A percentile compares a stretch with the other conserved stretches of the same genome.
These are phyloP conservation scores for Lagorchestes hirsutus DNA, from an alignment of 2,797 vertebrate species.

Conservation along the genomic window DNA sequence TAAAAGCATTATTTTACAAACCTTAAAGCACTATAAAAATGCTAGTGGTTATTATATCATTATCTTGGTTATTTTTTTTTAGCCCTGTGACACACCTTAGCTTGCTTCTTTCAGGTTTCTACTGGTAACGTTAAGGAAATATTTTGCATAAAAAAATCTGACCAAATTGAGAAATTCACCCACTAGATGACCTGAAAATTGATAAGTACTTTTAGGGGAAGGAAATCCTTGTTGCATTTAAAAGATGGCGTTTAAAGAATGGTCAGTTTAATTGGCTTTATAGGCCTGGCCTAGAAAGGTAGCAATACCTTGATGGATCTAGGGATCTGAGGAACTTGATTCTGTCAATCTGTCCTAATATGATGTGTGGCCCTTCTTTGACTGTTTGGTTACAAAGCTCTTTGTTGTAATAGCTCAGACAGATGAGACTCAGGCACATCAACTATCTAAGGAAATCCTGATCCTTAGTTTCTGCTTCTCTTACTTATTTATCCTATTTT, in stretches of 20 bases:
- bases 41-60: background rate
- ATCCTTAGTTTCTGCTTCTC: background rate
- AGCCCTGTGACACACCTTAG: background rate
- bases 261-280: background rate
- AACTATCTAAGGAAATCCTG: background rate
- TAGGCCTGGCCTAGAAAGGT: background rate
- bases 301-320: background rate
- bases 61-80: background rate
- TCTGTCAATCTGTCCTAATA: background rate
- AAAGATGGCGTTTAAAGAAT: conserved; percentile 27
- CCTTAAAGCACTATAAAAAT: background rate
- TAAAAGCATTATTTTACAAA: background rate
- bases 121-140: background rate
- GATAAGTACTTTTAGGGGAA: background rate
- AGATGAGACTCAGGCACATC: background rate
- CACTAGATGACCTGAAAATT: background rate
- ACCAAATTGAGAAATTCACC: conserved; percentile 1
- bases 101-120: background rate
- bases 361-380: background rate
- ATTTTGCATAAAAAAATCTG: conserved; percentile 2
- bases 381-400: background rate
- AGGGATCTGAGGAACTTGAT: background rate
- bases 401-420: background rate
- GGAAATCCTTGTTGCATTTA: conserved; percentile 17
- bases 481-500: background rate